phyloP scores from a whole-genome alignment of 1,140 invertebrate genomes.

The Drosophila insularis region DNA sequence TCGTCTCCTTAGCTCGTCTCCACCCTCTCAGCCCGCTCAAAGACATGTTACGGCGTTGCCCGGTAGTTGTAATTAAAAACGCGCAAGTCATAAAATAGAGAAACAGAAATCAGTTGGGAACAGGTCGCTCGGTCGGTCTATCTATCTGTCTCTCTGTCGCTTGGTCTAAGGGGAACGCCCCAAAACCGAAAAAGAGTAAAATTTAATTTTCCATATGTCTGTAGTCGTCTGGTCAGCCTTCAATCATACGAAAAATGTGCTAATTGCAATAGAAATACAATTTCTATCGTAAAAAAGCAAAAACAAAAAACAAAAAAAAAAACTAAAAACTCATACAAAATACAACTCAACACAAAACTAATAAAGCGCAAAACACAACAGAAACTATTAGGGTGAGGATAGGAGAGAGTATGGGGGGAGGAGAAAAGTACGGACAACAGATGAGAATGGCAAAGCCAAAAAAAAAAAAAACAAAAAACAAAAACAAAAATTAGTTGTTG shows the following conservation, averaged over 20 bases:
- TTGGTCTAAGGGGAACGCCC: conserved; percentile 63
- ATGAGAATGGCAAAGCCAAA: conserved; percentile 12
- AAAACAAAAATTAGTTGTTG: conserved; percentile 62
- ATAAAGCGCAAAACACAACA: conserved; percentile 59
- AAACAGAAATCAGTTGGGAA: conserved; percentile 57
- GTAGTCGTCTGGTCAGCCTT: conserved; percentile 50
- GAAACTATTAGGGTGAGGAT: not conserved
- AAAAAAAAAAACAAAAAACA: conserved; percentile 46
- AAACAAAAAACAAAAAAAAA: not conserved
- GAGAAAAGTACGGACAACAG: not conserved
- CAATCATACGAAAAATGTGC: conserved; percentile 71
- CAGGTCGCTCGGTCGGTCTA: conserved; percentile 37
- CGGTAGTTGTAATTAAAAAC: conserved; percentile 78
- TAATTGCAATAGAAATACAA: conserved; percentile 78
- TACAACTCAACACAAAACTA: conserved; percentile 53
- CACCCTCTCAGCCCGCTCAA: not conserved
- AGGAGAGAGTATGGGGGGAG: not conserved
- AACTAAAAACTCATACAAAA: conserved; percentile 8
- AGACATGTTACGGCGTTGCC: conserved; percentile 25
- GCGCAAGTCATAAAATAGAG: conserved; percentile 71
- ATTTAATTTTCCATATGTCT: conserved; percentile 72
- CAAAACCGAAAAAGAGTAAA: conserved; percentile 54
- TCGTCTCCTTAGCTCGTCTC: conserved; percentile 45
- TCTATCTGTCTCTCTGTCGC: conserved; percentile 28
- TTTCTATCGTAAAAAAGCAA: conserved; percentile 64